Evolutionary conservation across 2,113 vertebrate species (phyloP).

Genomic region (Sceloporus tristichus): DNA sequence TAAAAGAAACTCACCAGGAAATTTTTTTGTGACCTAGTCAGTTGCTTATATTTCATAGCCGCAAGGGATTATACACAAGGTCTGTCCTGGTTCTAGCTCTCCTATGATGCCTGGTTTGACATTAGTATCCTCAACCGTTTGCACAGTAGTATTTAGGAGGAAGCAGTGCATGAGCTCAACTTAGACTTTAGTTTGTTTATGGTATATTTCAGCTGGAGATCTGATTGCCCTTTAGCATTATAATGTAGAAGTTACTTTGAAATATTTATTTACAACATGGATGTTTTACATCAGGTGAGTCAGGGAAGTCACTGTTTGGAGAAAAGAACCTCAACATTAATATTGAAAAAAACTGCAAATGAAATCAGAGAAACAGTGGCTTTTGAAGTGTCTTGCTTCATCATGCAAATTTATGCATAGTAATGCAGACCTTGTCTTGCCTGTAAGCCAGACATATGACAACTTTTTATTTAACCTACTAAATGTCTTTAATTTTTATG

Average conservation of each 20-base stretch:
- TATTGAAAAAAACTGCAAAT: background rate
- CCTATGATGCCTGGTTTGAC: background rate
- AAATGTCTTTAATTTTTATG: background rate
- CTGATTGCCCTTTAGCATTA: background rate
- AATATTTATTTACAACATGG: background rate
- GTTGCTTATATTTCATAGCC: background rate
- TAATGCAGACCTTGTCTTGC: background rate
- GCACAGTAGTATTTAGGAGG: background rate
- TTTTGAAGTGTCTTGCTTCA: background rate
- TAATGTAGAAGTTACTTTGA: background rate
- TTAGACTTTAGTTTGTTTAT: background rate
- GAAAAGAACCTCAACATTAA: background rate
- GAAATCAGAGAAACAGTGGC: background rate
- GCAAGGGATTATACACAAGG: background rate
- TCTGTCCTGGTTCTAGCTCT: background rate
- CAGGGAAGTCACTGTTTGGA: background rate
- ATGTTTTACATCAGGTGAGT: background rate
- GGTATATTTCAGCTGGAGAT: background rate
- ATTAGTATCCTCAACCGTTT: background rate
- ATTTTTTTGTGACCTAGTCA: background rate
- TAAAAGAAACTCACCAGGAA: background rate
- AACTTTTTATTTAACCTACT: background rate
- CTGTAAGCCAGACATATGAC: background rate
- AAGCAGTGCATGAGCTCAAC: background rate
- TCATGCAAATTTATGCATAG: background rate